Percentiles rank a stretch among this genome's conserved stretches.
Evolutionary conservation across 2,797 vertebrate genomes (phyloP).

Genomic region (Poeciliopsis paucimaculata): DNA sequence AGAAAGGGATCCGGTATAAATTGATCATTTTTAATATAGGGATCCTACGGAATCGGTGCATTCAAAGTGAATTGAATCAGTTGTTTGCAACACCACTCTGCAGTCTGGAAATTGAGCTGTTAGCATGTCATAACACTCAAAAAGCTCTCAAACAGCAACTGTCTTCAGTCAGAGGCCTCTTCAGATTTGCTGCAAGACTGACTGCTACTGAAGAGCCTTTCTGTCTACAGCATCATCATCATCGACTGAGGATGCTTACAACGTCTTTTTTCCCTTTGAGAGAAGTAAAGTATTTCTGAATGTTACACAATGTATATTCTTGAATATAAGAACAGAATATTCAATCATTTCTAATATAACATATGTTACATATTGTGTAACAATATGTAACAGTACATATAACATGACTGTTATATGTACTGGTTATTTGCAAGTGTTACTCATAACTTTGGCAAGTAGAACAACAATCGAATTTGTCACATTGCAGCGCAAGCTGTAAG

Average conservation of each 20-base stretch:
- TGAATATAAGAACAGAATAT: too few relatives aligned
- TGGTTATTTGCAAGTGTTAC: background rate
- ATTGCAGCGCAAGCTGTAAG: constrained; percentile 12
- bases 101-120: background rate
- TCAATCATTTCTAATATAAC: too few relatives aligned
- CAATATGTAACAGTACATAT: constrained; percentile 27
- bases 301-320: too few relatives aligned
- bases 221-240: background rate
- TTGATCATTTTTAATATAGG: too few relatives aligned
- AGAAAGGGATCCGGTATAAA: too few relatives aligned
- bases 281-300: background rate
- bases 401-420: background rate
- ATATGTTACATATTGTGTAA: too few relatives aligned
- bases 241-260: background rate
- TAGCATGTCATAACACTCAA: background rate
- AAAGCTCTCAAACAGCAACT: background rate
- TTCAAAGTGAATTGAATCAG: too few relatives aligned
- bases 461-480: constrained; percentile 10
- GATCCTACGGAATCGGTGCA: too few relatives aligned
- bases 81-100: too few relatives aligned
- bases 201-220: background rate
- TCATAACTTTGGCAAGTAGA: constrained; percentile 7
- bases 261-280: too few relatives aligned
- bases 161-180: background rate
- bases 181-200: background rate